Conservation (phyloP, 2,797 vertebrate species). For the Eulemur mongoz region DNA sequence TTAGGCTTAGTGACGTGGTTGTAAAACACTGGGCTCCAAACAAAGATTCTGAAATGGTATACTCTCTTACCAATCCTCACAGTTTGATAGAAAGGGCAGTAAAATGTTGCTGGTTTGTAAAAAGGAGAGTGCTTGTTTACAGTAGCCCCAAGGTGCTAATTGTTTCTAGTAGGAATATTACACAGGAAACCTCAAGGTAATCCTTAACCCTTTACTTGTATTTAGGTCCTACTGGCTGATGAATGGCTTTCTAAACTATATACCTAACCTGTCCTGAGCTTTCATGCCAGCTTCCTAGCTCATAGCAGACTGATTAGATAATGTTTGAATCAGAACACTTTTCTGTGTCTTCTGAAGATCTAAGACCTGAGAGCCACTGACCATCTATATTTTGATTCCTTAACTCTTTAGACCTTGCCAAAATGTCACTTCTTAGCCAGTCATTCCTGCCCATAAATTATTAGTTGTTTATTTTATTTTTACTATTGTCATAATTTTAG, state of each 20-base stretch:
- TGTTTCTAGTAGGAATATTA: conserved; percentile 56
- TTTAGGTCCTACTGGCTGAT: background rate
- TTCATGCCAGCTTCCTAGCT: background rate
- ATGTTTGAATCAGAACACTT: background rate
- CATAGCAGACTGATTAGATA: background rate
- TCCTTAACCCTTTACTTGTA: conserved; percentile 43
- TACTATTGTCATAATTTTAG: conserved; percentile 36
- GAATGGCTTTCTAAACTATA: background rate
- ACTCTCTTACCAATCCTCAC: background rate
- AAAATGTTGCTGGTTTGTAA: conserved; percentile 32
- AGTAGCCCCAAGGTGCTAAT: conserved; percentile 34
- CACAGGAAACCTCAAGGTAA: conserved; percentile 8
- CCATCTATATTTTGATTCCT: background rate
- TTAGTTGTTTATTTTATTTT: conserved; percentile 25
- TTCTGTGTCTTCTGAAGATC: background rate
- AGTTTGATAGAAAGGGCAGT: background rate
- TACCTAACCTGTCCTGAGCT: background rate
- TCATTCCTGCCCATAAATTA: background rate
- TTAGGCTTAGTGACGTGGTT: conserved; percentile 11
- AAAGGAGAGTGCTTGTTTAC: conserved; percentile 29
- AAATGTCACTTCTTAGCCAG: background rate
- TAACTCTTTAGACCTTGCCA: background rate
- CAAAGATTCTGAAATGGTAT: conserved; percentile 35
- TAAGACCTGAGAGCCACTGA: background rate
- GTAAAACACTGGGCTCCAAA: conserved; percentile 25